Percentiles rank a stretch among this genome's conserved stretches.
Evolutionary conservation across 1,140 invertebrate species (phyloP).

Genomic region (Calliphora vicina): DNA sequence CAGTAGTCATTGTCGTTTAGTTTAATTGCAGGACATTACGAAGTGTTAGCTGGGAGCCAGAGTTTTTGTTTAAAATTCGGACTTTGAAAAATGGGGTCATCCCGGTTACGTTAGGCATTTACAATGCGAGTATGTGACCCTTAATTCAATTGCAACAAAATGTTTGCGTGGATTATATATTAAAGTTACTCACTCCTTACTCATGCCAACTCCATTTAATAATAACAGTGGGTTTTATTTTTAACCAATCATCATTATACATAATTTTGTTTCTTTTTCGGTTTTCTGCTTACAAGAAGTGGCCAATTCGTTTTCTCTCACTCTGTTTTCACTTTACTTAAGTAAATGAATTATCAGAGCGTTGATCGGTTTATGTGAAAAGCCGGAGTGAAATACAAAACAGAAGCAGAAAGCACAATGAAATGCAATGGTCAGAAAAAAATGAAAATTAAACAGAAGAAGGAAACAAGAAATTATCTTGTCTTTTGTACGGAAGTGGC

Average conservation of each 20-base stretch:
- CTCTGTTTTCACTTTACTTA: not conserved
- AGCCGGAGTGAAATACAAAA: not conserved
- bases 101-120: too few relatives aligned
- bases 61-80: too few relatives aligned
- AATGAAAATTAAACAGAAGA: not conserved
- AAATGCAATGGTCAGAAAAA: not conserved
- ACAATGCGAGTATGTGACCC: too few relatives aligned
- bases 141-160: too few relatives aligned
- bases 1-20: too few relatives aligned
- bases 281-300: not conserved
- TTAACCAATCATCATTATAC: slow-evolving; percentile 9
- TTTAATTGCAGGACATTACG: too few relatives aligned
- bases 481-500: slow-evolving; percentile 27
- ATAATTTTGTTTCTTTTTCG: not conserved
- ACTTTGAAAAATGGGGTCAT: too few relatives aligned
- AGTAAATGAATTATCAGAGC: slow-evolving; percentile 22
- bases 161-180: too few relatives aligned
- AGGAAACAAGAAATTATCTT: slow-evolving; percentile 33
- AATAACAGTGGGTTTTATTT: slow-evolving; percentile 16
- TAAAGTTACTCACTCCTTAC: not conserved
- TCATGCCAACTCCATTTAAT: not conserved
- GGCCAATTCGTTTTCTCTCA: not conserved
- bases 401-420: not conserved
- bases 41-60: too few relatives aligned
- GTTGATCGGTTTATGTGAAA: not conserved